Evolutionary conservation across 2,888 invertebrate species (phyloP).

Genomic region (Leptogaster cylindrica): DNA sequence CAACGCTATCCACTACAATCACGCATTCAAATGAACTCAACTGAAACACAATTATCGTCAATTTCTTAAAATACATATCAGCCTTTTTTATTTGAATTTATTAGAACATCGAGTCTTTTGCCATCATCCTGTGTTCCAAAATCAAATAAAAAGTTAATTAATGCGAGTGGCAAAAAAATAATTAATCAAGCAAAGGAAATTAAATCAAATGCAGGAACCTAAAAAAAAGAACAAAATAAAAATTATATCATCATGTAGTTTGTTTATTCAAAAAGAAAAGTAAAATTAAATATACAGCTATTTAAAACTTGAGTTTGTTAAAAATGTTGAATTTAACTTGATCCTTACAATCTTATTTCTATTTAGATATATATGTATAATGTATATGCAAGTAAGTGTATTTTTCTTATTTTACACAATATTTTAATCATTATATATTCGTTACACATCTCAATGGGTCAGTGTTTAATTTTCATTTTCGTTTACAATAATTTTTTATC

Average conservation of each 20-base stretch:
- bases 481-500: no score
- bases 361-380: constrained; percentile 15
- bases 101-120: constrained; percentile 22
- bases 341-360: no score
- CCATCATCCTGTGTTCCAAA: constrained; percentile 8
- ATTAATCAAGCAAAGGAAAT: background rate
- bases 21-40: background rate
- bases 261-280: constrained; percentile 23
- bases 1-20: no score
- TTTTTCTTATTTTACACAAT: constrained; percentile 16
- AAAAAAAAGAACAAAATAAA: background rate
- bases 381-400: constrained; percentile 26
- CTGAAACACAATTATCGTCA: no score
- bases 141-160: background rate
- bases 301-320: constrained; percentile 22
- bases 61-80: constrained; percentile 17
- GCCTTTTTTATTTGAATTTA: constrained; percentile 27
- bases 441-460: background rate
- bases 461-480: no score
- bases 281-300: constrained; percentile 23
- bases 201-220: background rate
- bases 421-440: background rate
- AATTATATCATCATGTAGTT: constrained; percentile 12
- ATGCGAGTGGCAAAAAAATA: no score
- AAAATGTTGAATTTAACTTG: background rate